Conservation (phyloP, 1,140 invertebrate genomes). For the Aphis gossypii region DNA sequence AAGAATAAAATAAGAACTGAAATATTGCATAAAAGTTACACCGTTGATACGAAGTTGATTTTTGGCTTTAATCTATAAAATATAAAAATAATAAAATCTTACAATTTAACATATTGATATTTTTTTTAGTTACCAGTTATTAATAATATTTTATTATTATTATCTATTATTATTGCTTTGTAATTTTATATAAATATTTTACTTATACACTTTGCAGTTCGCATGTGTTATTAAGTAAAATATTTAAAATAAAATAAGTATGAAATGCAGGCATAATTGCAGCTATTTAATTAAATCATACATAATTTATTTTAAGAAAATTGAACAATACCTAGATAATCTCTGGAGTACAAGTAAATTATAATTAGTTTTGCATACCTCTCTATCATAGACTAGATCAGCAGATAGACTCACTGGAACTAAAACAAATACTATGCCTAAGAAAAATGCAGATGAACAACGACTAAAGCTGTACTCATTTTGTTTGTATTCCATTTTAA, state of each 20-base stretch:
- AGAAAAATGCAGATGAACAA: slow-evolving; percentile 75
- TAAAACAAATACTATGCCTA: slow-evolving; percentile 81
- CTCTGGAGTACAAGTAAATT: background rate
- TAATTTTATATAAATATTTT: background rate
- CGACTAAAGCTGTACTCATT: slow-evolving; percentile 76
- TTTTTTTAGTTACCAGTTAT: background rate
- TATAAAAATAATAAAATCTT: slow-evolving; percentile 46
- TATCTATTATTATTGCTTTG: background rate
- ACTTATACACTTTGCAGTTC: background rate
- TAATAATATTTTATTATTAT: background rate
- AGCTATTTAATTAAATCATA: background rate
- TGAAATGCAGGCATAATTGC: background rate
- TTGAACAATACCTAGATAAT: background rate
- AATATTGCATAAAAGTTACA: slow-evolving; percentile 79
- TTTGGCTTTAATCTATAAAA: slow-evolving; percentile 78
- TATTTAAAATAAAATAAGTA: background rate
- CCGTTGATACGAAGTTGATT: slow-evolving; percentile 85
- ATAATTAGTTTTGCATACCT: slow-evolving; percentile 69
- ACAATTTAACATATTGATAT: background rate
- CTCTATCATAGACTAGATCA: slow-evolving; percentile 84
- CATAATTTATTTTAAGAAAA: background rate
- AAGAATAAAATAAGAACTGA: slow-evolving; percentile 77
- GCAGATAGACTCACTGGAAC: slow-evolving; percentile 79
- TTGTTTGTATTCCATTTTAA: slow-evolving; percentile 74
- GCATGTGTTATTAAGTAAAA: background rate